A percentile compares a stretch with the other conserved stretches of the same genome.
These are phyloP conservation scores for Macroramphosus scolopax DNA, from an alignment of 2,797 vertebrate species.

Conservation along the genomic window DNA sequence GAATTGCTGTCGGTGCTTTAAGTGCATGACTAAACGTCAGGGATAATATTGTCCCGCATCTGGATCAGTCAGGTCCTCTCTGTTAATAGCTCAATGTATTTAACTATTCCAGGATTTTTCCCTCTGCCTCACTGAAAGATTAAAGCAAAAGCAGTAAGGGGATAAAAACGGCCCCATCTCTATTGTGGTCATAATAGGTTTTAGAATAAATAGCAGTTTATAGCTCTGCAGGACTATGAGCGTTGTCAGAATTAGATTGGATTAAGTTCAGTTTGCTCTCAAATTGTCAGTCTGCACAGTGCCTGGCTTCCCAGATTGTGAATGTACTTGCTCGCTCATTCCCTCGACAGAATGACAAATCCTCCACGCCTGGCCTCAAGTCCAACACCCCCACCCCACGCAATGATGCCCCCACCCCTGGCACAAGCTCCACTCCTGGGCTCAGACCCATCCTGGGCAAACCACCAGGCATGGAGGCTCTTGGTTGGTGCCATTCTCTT, in stretches of 20 bases:
- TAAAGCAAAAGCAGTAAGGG: constrained; percentile 75
- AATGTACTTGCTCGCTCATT: constrained; percentile 60
- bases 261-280: constrained; percentile 76
- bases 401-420: constrained; percentile 93
- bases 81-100: constrained; percentile 79
- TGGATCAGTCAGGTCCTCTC: constrained; percentile 77
- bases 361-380: constrained; percentile 96
- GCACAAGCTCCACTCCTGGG: constrained; percentile 95
- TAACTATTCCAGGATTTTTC: constrained; percentile 73
- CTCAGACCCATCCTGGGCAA: constrained; percentile 94
- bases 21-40: constrained; percentile 80
- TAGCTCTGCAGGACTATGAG: constrained; percentile 71
- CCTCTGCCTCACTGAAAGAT: constrained; percentile 70
- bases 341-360: constrained; percentile 94
- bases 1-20: constrained; percentile 75
- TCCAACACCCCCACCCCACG: constrained; percentile 97
- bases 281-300: constrained; percentile 74
- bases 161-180: constrained; percentile 75
- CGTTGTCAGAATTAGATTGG: constrained; percentile 80
- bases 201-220: constrained; percentile 82
- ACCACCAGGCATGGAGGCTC: constrained; percentile 92
- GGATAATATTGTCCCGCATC: constrained; percentile 78
- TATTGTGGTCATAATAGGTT: constrained; percentile 82
- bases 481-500: constrained; percentile 82
- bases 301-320: constrained; percentile 61